These are phyloP conservation scores for Mugil cephalus DNA, from an alignment of 2,113 vertebrate genomes.

Conservation along the genomic window DNA sequence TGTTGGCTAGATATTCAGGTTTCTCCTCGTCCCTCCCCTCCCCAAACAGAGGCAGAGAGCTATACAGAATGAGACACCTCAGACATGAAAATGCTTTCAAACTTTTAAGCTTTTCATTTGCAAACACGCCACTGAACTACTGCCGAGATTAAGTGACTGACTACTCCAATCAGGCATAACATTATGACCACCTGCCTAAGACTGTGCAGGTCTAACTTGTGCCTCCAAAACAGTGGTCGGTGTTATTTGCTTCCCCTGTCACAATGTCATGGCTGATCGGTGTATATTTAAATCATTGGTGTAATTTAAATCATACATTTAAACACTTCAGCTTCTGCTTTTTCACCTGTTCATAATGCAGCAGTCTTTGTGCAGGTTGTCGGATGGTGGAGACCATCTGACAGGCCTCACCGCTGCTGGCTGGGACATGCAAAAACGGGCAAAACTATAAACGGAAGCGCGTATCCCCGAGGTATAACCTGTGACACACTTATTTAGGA, in stretches of 20 bases:
- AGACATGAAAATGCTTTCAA: constrained; percentile 34
- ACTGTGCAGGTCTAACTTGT: too few relatives aligned
- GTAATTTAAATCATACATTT: too few relatives aligned
- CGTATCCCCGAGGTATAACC: constrained; percentile 34
- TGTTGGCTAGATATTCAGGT: constrained; percentile 28
- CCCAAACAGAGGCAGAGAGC: constrained; percentile 12
- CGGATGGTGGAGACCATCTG: background rate
- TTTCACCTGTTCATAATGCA: constrained; percentile 6
- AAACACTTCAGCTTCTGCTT: background rate
- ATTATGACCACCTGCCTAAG: too few relatives aligned
- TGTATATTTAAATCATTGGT: too few relatives aligned
- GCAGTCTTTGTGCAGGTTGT: constrained; percentile 33
- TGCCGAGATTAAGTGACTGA: background rate
- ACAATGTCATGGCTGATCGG: too few relatives aligned
- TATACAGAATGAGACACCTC: background rate
- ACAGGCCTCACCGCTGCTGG: constrained; percentile 10
- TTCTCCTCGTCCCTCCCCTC: background rate
- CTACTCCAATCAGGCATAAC: too few relatives aligned
- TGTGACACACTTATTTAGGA: constrained; percentile 53
- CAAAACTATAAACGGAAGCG: constrained; percentile 53
- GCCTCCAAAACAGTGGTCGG: too few relatives aligned
- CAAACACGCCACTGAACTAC: background rate
- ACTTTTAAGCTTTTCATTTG: constrained; percentile 1
- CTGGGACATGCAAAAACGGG: constrained; percentile 9
- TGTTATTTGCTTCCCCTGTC: too few relatives aligned